Evolutionary conservation across 2,888 invertebrate genomes (phyloP).

Genomic region (Xestia ashworthii): DNA sequence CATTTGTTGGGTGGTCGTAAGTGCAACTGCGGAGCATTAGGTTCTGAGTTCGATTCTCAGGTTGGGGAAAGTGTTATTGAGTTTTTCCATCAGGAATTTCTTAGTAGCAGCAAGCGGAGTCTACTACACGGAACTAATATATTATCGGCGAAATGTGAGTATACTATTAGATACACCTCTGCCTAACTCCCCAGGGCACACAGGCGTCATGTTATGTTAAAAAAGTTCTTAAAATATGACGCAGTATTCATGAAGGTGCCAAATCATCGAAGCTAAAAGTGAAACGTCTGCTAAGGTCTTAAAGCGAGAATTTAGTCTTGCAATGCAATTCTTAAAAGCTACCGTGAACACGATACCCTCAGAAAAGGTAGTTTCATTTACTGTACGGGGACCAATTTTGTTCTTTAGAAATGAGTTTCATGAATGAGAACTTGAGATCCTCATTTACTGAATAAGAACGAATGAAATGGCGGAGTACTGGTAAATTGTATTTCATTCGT

Average conservation of each 20-base stretch:
- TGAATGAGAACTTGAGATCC: background rate
- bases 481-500: background rate
- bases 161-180: too few relatives aligned
- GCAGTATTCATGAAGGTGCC: background rate
- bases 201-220: too few relatives aligned
- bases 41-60: too few relatives aligned
- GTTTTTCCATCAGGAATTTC: too few relatives aligned
- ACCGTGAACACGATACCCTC: background rate
- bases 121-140: too few relatives aligned
- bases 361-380: conserved; percentile 12
- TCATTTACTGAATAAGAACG: background rate
- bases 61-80: too few relatives aligned
- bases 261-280: background rate
- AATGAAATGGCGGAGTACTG: background rate
- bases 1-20: too few relatives aligned
- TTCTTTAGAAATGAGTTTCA: background rate
- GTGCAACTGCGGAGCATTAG: too few relatives aligned
- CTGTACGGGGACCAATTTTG: conserved; percentile 10
- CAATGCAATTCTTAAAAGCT: conserved; percentile 15
- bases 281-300: background rate
- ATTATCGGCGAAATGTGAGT: too few relatives aligned
- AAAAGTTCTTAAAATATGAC: background rate
- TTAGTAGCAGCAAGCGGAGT: too few relatives aligned
- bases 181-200: too few relatives aligned
- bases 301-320: background rate